These are phyloP conservation scores for Spermophilus dauricus DNA, from an alignment of 2,113 vertebrate genomes.

Conservation along the genomic window DNA sequence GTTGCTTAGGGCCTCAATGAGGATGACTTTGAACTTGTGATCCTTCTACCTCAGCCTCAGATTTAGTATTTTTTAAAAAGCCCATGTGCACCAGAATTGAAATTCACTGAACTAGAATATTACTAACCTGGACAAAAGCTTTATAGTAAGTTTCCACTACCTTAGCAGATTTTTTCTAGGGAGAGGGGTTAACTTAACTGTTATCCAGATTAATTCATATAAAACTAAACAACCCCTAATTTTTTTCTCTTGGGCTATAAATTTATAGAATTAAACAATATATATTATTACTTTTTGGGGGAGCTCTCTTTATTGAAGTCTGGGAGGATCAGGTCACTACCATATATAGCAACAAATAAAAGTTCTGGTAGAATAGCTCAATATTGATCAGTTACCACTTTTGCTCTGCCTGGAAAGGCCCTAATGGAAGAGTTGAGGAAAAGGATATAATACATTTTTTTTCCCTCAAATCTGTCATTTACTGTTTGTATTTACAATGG, in stretches of 20 bases:
- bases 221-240: not conserved
- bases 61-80: not conserved
- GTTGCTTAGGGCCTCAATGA: too few species aligned
- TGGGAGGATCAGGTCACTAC: not conserved
- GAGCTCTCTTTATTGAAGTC: not conserved
- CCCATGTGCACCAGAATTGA: not conserved
- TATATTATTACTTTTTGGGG: not conserved
- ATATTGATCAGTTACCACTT: not conserved
- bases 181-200: not conserved
- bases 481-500: not conserved
- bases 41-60: too few species aligned
- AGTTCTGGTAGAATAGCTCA: not conserved
- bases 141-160: not conserved
- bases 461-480: not conserved
- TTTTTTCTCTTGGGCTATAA: slow-evolving; percentile 26
- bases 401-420: not conserved
- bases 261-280: not conserved
- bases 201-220: slow-evolving; percentile 1
- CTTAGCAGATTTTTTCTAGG: not conserved
- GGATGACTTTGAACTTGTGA: too few species aligned
- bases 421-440: not conserved
- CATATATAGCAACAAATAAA: not conserved
- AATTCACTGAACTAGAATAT: not conserved
- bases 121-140: not conserved
- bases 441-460: not conserved